Evolutionary conservation across 2,888 invertebrate species (phyloP).

Genomic region (Hydrotaea cyrtoneurina): DNA sequence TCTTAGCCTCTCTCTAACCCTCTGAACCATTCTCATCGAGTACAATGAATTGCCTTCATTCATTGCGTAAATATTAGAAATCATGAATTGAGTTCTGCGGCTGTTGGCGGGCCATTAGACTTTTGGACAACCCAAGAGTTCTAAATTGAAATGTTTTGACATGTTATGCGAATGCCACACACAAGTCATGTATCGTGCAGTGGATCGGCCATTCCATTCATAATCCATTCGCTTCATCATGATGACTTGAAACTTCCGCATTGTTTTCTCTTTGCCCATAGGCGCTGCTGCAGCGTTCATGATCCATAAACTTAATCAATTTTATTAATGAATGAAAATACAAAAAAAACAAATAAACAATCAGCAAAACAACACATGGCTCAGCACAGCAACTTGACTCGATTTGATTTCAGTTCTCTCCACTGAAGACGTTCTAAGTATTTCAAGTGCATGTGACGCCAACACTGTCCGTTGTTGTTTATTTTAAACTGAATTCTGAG

Average conservation of each 20-base stretch:
- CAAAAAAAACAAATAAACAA: background rate
- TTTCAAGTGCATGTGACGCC: too few relatives aligned
- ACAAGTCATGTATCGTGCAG: background rate
- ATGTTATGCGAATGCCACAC: background rate
- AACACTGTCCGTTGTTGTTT: too few relatives aligned
- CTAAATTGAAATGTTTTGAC: constrained; percentile 31
- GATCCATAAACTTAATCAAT: background rate
- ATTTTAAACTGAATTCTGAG: too few relatives aligned
- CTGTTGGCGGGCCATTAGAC: background rate
- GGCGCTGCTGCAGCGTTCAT: background rate
- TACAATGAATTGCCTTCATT: constrained; percentile 41
- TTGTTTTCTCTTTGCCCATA: constrained; percentile 17
- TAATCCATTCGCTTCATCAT: background rate
- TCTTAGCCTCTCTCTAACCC: too few relatives aligned
- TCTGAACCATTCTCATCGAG: too few relatives aligned
- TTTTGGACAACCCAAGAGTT: background rate
- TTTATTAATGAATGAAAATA: constrained; percentile 1
- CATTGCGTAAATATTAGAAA: background rate
- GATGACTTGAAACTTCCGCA: constrained; percentile 44
- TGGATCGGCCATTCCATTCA: background rate
- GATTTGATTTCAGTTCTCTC: too few relatives aligned
- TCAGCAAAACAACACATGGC: too few relatives aligned
- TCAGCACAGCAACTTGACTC: too few relatives aligned
- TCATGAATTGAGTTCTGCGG: background rate
- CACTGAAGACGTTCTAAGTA: too few relatives aligned